These are phyloP conservation scores for Episyrphus balteatus DNA, from an alignment of 1,140 invertebrate genomes.

Conservation along the genomic window DNA sequence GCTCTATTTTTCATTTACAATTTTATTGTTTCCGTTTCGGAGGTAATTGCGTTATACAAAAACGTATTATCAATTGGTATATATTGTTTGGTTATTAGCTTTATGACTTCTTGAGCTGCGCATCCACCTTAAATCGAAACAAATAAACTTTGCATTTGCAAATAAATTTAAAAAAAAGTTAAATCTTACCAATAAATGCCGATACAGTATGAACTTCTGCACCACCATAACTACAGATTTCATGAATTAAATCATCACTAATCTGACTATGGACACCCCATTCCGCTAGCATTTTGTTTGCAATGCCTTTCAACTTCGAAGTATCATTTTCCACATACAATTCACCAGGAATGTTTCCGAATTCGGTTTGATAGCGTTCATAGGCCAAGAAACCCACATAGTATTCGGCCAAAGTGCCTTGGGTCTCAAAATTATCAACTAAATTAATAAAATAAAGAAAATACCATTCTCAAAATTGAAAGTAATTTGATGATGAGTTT, in stretches of 20 bases:
- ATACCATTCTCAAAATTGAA: no score
- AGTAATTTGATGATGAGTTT: background rate
- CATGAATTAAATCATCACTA: slow-evolving; percentile 91
- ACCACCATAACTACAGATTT: slow-evolving; percentile 89
- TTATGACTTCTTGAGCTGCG: slow-evolving; percentile 92
- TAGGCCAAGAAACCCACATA: slow-evolving; percentile 83
- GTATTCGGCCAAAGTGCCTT: slow-evolving; percentile 77
- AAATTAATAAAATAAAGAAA: background rate
- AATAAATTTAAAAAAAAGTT: background rate
- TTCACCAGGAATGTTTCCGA: slow-evolving; percentile 82
- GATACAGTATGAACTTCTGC: slow-evolving; percentile 92
- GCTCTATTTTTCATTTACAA: slow-evolving; percentile 26
- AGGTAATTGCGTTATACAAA: slow-evolving; percentile 89
- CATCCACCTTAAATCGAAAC: slow-evolving; percentile 57
- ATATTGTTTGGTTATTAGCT: slow-evolving; percentile 94
- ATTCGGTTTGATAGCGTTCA: slow-evolving; percentile 82
- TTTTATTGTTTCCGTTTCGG: slow-evolving; percentile 59
- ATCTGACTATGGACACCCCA: slow-evolving; percentile 66
- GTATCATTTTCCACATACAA: slow-evolving; percentile 86
- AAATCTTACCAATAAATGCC: slow-evolving; percentile 72
- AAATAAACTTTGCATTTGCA: background rate
- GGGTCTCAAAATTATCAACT: slow-evolving; percentile 43
- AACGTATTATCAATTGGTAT: slow-evolving; percentile 93
- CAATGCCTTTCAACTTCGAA: slow-evolving; percentile 66
- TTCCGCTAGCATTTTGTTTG: slow-evolving; percentile 72